A percentile compares a stretch with the other conserved stretches of the same genome.
These are phyloP conservation scores for Hystrix cristata DNA, from an alignment of 2,113 vertebrate genomes.

Conservation along the genomic window DNA sequence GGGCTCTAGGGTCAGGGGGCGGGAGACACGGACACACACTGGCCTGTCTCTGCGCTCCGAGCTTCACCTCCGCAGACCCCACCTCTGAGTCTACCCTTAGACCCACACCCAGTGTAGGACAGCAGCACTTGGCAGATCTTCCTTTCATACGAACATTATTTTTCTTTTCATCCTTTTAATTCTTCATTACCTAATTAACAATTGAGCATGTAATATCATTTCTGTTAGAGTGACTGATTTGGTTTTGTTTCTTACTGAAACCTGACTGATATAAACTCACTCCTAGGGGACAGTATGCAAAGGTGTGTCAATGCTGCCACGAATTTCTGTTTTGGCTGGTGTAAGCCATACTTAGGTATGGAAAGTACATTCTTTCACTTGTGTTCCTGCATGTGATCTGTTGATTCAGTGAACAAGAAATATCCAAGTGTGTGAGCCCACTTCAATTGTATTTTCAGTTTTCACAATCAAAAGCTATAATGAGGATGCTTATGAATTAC, in stretches of 20 bases:
- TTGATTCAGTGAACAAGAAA: not conserved
- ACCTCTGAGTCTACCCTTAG: not conserved
- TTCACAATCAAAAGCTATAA: conserved; percentile 33
- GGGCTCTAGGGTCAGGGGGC: not conserved
- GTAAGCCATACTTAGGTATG: not conserved
- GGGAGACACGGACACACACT: not conserved
- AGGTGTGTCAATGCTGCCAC: not conserved
- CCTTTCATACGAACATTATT: not conserved
- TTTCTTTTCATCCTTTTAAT: not conserved
- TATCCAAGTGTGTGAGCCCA: not conserved
- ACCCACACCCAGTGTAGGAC: accelerated
- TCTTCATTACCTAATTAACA: not conserved
- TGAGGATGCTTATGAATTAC: not conserved
- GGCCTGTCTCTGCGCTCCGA: not conserved
- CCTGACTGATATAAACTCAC: not conserved
- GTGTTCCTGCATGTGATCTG: not conserved
- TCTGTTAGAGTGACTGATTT: not conserved
- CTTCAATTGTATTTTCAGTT: conserved; percentile 45
- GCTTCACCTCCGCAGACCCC: accelerated
- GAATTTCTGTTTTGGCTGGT: not conserved
- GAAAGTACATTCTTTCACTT: not conserved
- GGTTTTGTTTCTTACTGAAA: not conserved
- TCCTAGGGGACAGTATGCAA: not conserved
- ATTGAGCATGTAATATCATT: not conserved
- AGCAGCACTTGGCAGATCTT: not conserved